A percentile compares a stretch with the other conserved stretches of the same genome.
These are phyloP conservation scores for Campopleginae sp. DNA, from an alignment of 2,888 invertebrate genomes.

Conservation along the genomic window DNA sequence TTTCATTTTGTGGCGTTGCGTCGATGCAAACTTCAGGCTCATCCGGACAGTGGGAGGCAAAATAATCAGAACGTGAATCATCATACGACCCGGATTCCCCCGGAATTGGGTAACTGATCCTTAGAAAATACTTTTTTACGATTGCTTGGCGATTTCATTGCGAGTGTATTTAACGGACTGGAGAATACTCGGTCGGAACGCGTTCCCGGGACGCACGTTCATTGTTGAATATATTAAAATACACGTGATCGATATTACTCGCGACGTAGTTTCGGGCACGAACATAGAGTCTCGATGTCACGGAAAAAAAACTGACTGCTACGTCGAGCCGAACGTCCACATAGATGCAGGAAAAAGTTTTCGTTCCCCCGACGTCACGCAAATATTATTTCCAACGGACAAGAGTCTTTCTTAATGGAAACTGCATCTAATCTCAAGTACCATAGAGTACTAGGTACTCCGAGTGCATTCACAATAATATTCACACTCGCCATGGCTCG, in stretches of 20 bases:
- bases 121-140: too few species aligned
- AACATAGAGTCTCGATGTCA: not conserved
- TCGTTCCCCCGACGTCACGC: not conserved
- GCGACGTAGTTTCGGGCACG: not conserved
- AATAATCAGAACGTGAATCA: too few species aligned
- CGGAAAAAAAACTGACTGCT: slow-evolving; percentile 32
- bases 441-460: not conserved
- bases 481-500: not conserved
- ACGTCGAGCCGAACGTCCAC: not conserved
- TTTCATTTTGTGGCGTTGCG: too few species aligned
- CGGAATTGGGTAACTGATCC: too few species aligned
- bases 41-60: too few species aligned
- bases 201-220: not conserved
- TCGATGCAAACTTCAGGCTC: too few species aligned
- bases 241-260: slow-evolving; percentile 41
- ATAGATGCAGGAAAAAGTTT: slow-evolving; percentile 14
- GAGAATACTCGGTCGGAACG: not conserved
- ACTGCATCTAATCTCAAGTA: not conserved
- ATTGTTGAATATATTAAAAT: slow-evolving; percentile 46
- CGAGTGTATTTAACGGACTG: not conserved
- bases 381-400: slow-evolving; percentile 44
- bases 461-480: not conserved
- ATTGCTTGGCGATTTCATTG: not conserved
- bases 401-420: slow-evolving; percentile 11
- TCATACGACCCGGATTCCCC: too few species aligned